These are phyloP conservation scores for Lepidurus couesii DNA, from an alignment of 1,140 invertebrate species.

Conservation along the genomic window DNA sequence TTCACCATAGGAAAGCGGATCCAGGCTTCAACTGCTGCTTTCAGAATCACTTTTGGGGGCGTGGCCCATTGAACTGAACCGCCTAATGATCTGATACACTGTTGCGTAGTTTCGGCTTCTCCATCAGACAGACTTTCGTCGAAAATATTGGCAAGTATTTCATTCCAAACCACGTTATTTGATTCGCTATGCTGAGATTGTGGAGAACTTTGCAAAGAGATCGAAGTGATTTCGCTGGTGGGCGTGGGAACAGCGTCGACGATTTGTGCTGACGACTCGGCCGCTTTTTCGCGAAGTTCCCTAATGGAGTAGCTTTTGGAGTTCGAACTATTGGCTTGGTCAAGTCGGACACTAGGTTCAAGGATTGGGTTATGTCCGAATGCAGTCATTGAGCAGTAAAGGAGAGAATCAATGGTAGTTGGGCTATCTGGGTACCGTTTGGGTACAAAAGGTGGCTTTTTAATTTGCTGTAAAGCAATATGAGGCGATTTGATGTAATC, in stretches of 20 bases:
- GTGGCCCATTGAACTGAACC: slow-evolving; percentile 56
- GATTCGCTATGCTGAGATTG: background rate
- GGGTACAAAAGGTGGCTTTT: slow-evolving; percentile 25
- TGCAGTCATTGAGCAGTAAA: background rate
- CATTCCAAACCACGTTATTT: background rate
- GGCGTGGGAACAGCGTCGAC: background rate
- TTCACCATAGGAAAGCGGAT: slow-evolving; percentile 79
- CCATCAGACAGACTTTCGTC: background rate
- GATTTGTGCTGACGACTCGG: background rate
- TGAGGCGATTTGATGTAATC: slow-evolving; percentile 38
- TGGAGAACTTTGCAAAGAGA: background rate
- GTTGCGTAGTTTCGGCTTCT: background rate
- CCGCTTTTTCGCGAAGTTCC: background rate
- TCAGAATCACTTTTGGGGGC: slow-evolving; percentile 74
- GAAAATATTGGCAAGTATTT: background rate
- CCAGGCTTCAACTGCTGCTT: slow-evolving; percentile 68
- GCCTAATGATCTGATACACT: background rate
- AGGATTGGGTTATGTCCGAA: background rate
- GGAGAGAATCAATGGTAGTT: background rate
- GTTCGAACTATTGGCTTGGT: background rate
- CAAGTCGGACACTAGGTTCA: background rate
- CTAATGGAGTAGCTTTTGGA: background rate
- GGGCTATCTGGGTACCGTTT: background rate
- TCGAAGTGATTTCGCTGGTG: background rate
- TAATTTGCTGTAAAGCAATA: background rate